Evolutionary conservation across 2,113 vertebrate genomes (phyloP).

Genomic region (Dipodomys stephensi): DNA sequence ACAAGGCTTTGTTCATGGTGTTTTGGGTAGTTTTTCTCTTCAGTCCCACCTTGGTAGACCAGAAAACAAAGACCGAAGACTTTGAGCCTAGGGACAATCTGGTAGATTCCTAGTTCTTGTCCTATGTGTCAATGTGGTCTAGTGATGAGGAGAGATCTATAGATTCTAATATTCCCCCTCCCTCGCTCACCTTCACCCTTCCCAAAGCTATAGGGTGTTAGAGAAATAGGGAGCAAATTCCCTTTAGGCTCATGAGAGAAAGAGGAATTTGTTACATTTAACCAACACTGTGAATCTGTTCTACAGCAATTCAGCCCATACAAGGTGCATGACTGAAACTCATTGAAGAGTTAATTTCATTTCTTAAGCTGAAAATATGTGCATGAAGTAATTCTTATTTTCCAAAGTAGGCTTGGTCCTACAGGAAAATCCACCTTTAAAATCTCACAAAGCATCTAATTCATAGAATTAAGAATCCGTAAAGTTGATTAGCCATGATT

Average conservation of each 20-base stretch:
- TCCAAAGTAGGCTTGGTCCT: slow-evolving; percentile 76
- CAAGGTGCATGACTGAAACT: slow-evolving; percentile 55
- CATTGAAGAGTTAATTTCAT: slow-evolving; percentile 62
- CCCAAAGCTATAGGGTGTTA: neutral
- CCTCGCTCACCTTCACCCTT: no score
- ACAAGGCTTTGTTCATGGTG: neutral
- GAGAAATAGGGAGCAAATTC: neutral
- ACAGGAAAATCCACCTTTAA: slow-evolving; percentile 55
- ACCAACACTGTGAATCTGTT: slow-evolving; percentile 62
- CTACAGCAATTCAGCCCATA: slow-evolving; percentile 71
- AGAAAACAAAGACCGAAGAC: slow-evolving; percentile 9
- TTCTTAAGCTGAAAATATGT: slow-evolving; percentile 63
- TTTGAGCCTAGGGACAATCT: slow-evolving; percentile 35
- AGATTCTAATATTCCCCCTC: slow-evolving; percentile 38
- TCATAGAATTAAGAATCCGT: neutral
- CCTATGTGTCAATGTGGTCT: neutral
- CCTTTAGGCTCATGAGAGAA: neutral
- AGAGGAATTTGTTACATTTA: slow-evolving; percentile 11
- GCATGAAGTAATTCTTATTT: slow-evolving; percentile 57
- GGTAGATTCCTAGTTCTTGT: slow-evolving; percentile 57
- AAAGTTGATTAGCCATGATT: neutral
- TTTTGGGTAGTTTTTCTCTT: slow-evolving; percentile 33
- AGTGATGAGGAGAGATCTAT: neutral
- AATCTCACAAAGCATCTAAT: slow-evolving; percentile 8
- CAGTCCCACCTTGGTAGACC: neutral